Evolutionary conservation across 2,888 invertebrate species (phyloP).

Genomic region (Orthosia incerta): DNA sequence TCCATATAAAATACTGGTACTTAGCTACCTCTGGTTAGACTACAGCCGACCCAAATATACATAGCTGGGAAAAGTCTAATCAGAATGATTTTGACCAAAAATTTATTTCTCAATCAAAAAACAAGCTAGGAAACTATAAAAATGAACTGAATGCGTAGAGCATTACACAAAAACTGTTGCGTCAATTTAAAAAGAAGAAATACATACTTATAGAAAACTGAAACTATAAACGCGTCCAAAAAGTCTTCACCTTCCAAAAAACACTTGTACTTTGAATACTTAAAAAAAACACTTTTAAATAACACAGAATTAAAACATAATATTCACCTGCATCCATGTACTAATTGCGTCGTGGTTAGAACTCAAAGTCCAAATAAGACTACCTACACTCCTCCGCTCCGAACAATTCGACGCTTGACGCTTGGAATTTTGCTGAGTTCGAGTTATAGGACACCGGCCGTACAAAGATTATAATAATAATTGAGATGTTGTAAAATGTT

Average conservation of each 20-base stretch:
- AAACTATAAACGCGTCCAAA: neutral
- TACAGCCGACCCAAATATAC: no score
- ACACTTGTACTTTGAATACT: neutral
- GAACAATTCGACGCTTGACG: constrained; percentile 70
- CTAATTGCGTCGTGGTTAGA: constrained; percentile 52
- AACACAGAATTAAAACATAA: constrained; percentile 16
- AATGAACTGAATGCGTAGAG: no score
- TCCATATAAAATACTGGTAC: no score
- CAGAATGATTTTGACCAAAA: no score
- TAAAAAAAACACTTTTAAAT: constrained; percentile 17
- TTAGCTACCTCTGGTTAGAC: no score
- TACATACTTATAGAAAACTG: neutral
- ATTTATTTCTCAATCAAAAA: no score
- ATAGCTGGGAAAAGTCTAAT: no score
- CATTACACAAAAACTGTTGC: no score
- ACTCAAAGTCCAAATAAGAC: constrained; percentile 79
- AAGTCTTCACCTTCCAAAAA: neutral
- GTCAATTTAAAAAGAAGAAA: neutral
- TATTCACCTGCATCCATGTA: constrained; percentile 64
- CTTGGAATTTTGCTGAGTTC: constrained; percentile 76
- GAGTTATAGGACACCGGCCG: constrained; percentile 73
- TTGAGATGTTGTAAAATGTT: neutral
- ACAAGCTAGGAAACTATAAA: no score
- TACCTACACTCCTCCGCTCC: constrained; percentile 51
- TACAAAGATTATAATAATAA: constrained; percentile 46